These are phyloP conservation scores for Drosophila anomelani DNA, from an alignment of 2,888 invertebrate genomes.

Conservation along the genomic window DNA sequence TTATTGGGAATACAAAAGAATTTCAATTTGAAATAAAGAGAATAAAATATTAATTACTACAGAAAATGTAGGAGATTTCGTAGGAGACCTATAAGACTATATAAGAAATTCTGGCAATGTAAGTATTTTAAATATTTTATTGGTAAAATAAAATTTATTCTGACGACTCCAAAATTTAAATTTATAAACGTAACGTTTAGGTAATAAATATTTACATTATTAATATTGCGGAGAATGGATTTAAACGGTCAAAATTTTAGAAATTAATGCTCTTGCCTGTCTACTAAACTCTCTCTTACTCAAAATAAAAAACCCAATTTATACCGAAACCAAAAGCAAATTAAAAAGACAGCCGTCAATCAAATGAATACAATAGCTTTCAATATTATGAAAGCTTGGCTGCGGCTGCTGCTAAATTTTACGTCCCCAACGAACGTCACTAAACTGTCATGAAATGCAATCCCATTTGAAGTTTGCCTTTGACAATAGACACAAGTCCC, in stretches of 20 bases:
- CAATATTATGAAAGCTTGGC: background rate
- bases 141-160: too few species aligned
- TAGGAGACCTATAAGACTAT: too few species aligned
- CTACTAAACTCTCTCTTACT: background rate
- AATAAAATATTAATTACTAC: too few species aligned
- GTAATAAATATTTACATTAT: too few species aligned
- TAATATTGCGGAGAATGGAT: too few species aligned
- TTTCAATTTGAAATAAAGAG: too few species aligned
- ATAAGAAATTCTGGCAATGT: too few species aligned
- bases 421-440: slow-evolving; percentile 1
- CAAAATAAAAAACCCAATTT: background rate
- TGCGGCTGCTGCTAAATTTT: slow-evolving; percentile 1
- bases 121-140: too few species aligned
- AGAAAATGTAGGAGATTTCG: too few species aligned
- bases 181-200: too few species aligned
- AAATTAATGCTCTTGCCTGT: background rate
- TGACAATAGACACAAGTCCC: slow-evolving; percentile 27
- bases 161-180: too few species aligned
- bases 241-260: too few species aligned
- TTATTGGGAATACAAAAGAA: background rate
- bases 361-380: background rate
- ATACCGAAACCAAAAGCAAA: background rate
- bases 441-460: slow-evolving; percentile 34
- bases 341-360: background rate
- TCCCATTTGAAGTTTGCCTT: slow-evolving; percentile 23